A percentile compares a stretch with the other conserved stretches of the same genome.
Evolutionary conservation across 2,113 vertebrate species (phyloP).

Genomic region (Scolopax mira): DNA sequence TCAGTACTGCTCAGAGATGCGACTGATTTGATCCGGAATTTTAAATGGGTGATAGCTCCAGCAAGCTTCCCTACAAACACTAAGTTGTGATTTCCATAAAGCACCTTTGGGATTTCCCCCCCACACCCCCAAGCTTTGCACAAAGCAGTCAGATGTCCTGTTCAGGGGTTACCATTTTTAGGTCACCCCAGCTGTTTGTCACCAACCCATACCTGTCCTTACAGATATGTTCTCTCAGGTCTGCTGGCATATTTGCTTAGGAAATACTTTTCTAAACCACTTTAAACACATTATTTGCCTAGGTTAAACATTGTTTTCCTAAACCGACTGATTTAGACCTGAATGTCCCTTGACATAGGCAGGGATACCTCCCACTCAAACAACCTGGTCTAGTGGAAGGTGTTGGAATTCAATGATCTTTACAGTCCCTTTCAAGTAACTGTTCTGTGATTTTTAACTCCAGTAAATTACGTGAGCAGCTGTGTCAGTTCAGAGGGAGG

Average conservation of each 20-base stretch:
- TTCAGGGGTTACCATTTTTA: background rate
- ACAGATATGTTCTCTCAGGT: background rate
- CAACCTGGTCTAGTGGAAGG: too few species aligned
- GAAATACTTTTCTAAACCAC: background rate
- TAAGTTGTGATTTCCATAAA: background rate
- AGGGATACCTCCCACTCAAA: too few species aligned
- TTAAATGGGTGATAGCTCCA: background rate
- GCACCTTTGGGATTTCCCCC: background rate
- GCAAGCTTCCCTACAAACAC: background rate
- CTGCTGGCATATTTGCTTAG: background rate
- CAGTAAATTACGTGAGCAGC: background rate
- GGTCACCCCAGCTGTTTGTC: background rate
- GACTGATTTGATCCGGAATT: constrained; percentile 18
- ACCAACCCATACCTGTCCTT: background rate
- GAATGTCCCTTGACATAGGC: too few species aligned
- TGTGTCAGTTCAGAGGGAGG: background rate
- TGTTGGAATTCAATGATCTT: too few species aligned
- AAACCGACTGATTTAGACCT: background rate
- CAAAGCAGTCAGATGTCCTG: background rate
- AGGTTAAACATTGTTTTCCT: background rate
- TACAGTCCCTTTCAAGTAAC: too few species aligned
- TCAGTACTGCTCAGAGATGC: constrained; percentile 1
- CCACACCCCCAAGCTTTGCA: background rate
- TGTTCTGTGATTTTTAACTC: background rate
- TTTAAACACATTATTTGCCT: background rate